phyloP scores from a whole-genome alignment of 2,888 invertebrate species.

The Chymomyza amoena region DNA sequence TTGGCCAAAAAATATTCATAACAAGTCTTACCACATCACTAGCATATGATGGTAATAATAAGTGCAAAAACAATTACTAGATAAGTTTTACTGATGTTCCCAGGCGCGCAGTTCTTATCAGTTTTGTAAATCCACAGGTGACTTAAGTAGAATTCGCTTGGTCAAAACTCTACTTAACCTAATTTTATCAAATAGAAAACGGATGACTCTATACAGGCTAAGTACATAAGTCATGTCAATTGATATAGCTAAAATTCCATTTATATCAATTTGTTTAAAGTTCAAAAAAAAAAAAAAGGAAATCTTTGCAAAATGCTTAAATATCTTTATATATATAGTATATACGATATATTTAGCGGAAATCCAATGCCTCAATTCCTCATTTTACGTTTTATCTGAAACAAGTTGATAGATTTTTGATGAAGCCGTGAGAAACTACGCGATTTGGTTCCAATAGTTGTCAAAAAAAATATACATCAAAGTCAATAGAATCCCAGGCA shows the following conservation, averaged over 20 bases:
- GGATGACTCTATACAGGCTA: not conserved
- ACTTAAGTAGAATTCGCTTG: not conserved
- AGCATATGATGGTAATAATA: not conserved
- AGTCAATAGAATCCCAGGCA: constrained; percentile 23
- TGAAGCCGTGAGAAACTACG: not conserved
- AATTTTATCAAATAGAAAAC: not conserved
- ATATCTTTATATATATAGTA: constrained; percentile 14
- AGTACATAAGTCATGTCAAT: constrained; percentile 43
- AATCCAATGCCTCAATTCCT: constrained; percentile 6
- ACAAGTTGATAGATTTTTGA: not conserved
- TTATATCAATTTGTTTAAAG: not conserved
- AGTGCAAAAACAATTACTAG: not conserved
- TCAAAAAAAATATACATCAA: not conserved
- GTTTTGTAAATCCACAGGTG: too few species aligned
- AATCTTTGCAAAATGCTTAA: not conserved
- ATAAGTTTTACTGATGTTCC: not conserved
- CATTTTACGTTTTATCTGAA: not conserved
- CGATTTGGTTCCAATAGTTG: not conserved
- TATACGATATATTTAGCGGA: constrained; percentile 46
- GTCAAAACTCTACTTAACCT: not conserved
- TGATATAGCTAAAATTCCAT: constrained; percentile 49
- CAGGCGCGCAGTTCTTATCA: not conserved
- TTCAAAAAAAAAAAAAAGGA: not conserved
- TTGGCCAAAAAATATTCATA: not conserved
- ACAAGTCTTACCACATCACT: not conserved